Percentiles rank a stretch among this genome's conserved stretches.
These are phyloP conservation scores for Junonia oenone DNA, from an alignment of 2,888 invertebrate species.

Conservation along the genomic window DNA sequence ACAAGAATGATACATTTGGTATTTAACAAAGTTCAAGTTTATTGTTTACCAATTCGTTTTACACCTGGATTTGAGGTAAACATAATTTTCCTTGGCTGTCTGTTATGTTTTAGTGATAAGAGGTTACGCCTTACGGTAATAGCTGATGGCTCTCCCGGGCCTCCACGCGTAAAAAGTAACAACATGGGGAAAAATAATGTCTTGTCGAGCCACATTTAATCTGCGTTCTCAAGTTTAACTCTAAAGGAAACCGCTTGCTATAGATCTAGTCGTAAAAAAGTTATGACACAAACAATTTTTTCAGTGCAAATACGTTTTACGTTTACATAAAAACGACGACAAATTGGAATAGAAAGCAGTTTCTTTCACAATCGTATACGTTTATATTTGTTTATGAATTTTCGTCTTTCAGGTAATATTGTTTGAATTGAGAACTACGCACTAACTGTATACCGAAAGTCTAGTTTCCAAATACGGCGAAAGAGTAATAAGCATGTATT, in stretches of 20 bases:
- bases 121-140: constrained; percentile 61
- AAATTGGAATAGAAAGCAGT: neutral
- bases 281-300: neutral
- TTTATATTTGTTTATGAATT: neutral
- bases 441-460: no score
- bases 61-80: neutral
- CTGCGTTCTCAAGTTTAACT: constrained; percentile 48
- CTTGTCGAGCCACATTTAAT: constrained; percentile 53
- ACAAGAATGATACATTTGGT: no score
- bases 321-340: neutral
- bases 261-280: neutral
- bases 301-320: neutral
- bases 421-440: no score
- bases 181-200: constrained; percentile 41
- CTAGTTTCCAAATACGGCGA: no score
- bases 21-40: no score
- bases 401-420: no score
- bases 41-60: no score
- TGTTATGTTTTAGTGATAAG: constrained; percentile 42
- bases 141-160: constrained; percentile 53
- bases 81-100: neutral
- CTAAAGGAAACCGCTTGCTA: constrained; percentile 13
- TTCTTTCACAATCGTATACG: neutral
- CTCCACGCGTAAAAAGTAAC: constrained; percentile 51
- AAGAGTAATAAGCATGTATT: no score